Base-by-base conservation (phyloP, 2,888 invertebrate genomes). In the Pachycephus smyrnensis region DNA sequence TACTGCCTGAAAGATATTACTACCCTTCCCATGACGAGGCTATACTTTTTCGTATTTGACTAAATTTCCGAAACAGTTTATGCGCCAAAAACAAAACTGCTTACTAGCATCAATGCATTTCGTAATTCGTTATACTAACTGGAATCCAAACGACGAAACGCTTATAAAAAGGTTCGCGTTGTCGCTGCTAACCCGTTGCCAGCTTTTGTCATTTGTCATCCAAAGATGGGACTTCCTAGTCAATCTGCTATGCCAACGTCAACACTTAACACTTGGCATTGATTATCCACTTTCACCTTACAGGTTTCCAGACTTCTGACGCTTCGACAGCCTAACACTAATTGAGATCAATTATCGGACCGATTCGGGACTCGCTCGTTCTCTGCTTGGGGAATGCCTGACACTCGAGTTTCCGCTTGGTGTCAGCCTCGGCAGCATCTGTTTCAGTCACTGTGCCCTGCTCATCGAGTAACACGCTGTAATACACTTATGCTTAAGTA, bases 251-350 rank as follows among this genome's bases (percentile, higher is more conserved):
- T 4, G 15, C 37, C 37, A 37, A 37, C 15, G 11, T 30, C 23
- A 31, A 69, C 15, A n/a, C 12, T 30, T 69, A 30, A 69, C 12
- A 69, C 15, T 69, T 11, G 12, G 11, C 32, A 69, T n/a, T 69
- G 69, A 30, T 69, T 32, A 31, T 69, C 69, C 69, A 69, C 83
- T 86, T 87, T 86, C 82, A 83, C 81, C 80, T 90, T 90, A 73
- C 92, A 96, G 93, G 89, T 96, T 96, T 91, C 96, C 96, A 89
- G 96, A 96, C 91, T 96, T 96, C 96, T 96, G 96, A 96, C 96
- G 94, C 92, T 92, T 93, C 88, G 93, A 93, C 90, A 90, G 92
- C 76, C 77, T 90, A 86, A 90, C 85, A 84, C 82, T 90, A 88
- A 87, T 89, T 79, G 87, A 90, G 85, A 87, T 90, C 86, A 88